A percentile compares a stretch with the other conserved stretches of the same genome.
These are phyloP conservation scores for Clarias batrachus DNA, from an alignment of 2,113 vertebrate species.

Conservation along the genomic window DNA sequence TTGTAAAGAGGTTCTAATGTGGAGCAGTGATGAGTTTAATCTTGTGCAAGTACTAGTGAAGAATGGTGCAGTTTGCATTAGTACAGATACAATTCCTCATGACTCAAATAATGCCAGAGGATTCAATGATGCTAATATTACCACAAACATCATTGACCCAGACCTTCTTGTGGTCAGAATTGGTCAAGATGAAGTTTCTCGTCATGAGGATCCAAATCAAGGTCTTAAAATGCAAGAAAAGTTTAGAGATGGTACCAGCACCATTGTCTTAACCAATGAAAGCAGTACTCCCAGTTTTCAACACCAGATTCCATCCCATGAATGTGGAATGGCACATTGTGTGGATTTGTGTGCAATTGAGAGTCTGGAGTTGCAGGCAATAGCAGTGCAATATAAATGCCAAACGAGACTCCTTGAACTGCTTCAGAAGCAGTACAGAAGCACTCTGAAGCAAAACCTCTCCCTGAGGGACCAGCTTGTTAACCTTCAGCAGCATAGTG, in stretches of 20 bases:
- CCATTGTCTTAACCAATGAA: slow-evolving; percentile 2
- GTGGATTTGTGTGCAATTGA: slow-evolving; percentile 44
- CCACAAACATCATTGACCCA: background rate
- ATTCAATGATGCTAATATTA: background rate
- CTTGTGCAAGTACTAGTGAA: background rate
- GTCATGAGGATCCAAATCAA: slow-evolving; percentile 31
- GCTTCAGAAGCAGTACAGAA: slow-evolving; percentile 65
- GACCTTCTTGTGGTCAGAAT: background rate
- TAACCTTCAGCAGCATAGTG: slow-evolving; percentile 67
- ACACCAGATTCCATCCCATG: background rate
- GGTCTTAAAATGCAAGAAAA: slow-evolving; percentile 42
- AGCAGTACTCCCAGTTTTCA: background rate
- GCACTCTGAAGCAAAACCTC: slow-evolving; percentile 65
- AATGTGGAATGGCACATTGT: slow-evolving; percentile 43
- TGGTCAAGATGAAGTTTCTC: background rate
- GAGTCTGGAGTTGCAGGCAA: slow-evolving; percentile 52
- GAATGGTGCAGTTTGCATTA: background rate
- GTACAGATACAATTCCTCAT: background rate
- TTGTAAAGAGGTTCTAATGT: background rate
- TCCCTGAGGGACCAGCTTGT: slow-evolving; percentile 68
- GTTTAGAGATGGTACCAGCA: background rate
- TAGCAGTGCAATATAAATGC: slow-evolving; percentile 59
- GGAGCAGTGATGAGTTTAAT: background rate
- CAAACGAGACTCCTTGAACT: slow-evolving; percentile 43
- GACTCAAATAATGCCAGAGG: background rate